Base-by-base conservation (phyloP, 1,140 invertebrate genomes). In the Trichoplusia ni region DNA sequence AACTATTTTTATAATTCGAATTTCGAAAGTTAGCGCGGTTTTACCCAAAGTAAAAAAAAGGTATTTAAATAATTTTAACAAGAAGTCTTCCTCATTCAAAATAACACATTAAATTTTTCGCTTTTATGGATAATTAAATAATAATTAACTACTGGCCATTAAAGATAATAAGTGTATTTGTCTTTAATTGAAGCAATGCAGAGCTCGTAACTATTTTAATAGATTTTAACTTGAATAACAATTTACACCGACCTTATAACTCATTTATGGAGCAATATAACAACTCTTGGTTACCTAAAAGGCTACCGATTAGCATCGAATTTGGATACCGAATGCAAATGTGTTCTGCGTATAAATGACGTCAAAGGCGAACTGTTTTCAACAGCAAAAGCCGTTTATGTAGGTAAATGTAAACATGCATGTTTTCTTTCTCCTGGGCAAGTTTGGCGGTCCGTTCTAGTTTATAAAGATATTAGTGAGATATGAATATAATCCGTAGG, bases 351-450 rank as follows among this genome's bases (percentile, higher is more conserved):
- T 42, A 19, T 33, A 33, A 14, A 64, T 78, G 77, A 82, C 73
- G 77, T 82, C 75, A 78, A 64, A 51, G 33, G 58, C 29, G 61
- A 69, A 73, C 69, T 77, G 74, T 77, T 81, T 73, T 71, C 53
- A 74, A 69, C 67, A 66, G 60, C 64, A 63, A 64, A 51, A 70
- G 64, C 64, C 67, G 65, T 66, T 68, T 73, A 67, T 63, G 63
- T 64, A 75, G 67, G 64, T 68, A 67, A 67, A 71, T 51, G 70
- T 75, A 75, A 75, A 78, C 62, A 73, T 73, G 69, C 67, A 51
- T 54, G 54, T 66, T 73, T 68, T 70, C 62, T 61, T 66, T 64
- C 63, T 29, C 31, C 44, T 37, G 25, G 16, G 40, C 60, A 19
- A 61, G 42, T 65, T 51, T 65, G 8, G 23, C 18, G 37, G 13